Percentiles rank a stretch among this genome's conserved stretches.
These are phyloP conservation scores for Schizopygopsis malacanthus DNA, from an alignment of 2,797 vertebrate species.

Conservation along the genomic window DNA sequence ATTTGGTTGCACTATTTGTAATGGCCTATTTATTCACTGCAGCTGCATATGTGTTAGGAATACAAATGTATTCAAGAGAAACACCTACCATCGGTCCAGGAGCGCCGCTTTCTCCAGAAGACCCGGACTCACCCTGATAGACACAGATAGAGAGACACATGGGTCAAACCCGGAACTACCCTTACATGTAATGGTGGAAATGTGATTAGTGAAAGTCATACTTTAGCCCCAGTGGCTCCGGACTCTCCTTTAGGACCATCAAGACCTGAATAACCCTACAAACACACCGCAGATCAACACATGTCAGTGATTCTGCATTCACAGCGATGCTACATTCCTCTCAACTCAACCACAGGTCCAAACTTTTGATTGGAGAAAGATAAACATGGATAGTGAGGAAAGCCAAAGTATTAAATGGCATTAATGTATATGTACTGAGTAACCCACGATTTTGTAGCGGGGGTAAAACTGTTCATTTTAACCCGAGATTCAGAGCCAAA, in stretches of 20 bases:
- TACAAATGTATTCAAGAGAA: neutral
- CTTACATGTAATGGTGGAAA: neutral
- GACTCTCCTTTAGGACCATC: constrained; percentile 91
- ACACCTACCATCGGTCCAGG: constrained; percentile 53
- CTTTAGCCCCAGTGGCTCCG: constrained; percentile 89
- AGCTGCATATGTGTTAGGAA: neutral
- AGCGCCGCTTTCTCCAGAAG: constrained; percentile 49
- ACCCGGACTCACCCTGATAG: constrained; percentile 43
- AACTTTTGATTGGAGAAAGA: neutral
- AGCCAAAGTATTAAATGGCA: neutral
- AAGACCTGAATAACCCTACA: constrained; percentile 89
- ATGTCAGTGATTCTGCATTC: neutral
- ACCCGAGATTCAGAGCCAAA: too few relatives aligned
- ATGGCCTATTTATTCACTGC: neutral
- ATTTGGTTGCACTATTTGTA: neutral
- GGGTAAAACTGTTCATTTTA: too few relatives aligned
- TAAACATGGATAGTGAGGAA: neutral
- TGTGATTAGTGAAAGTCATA: constrained; percentile 60
- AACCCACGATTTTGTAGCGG: neutral
- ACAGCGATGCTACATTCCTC: neutral
- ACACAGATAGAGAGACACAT: constrained; percentile 16
- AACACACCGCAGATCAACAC: neutral
- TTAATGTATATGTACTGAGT: neutral
- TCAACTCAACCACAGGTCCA: neutral
- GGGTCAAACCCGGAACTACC: neutral